A percentile compares a stretch with the other conserved stretches of the same genome.
Conservation (phyloP, 23 tunicate genomes). For the Trididemnum miniatum region DNA sequence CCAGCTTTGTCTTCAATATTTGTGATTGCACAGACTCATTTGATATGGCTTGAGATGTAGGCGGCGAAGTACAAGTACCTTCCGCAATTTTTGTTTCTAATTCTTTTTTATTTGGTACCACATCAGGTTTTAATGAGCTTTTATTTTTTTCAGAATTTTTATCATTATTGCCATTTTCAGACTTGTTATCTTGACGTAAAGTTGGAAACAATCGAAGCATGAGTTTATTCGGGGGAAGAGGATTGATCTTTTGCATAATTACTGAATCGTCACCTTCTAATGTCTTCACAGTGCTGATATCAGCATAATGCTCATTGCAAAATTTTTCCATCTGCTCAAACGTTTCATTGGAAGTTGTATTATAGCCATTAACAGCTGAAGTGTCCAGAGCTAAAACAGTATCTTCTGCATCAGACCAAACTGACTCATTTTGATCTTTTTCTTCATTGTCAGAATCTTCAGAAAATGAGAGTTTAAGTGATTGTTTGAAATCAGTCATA, state of each 20-base stretch:
- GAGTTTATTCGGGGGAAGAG: slow-evolving; percentile 63
- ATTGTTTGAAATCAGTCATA: neutral
- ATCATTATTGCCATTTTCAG: neutral
- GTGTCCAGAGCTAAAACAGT: slow-evolving; percentile 27
- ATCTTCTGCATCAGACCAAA: slow-evolving; percentile 68
- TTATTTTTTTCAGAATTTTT: neutral
- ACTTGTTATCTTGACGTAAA: slow-evolving; percentile 1
- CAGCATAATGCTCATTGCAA: slow-evolving; percentile 58
- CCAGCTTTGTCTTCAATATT: slow-evolving; percentile 59
- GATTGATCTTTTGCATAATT: slow-evolving; percentile 33
- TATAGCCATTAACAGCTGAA: slow-evolving; percentile 17
- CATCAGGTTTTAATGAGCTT: neutral
- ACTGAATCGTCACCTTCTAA: slow-evolving; percentile 34
- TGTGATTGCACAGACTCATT: slow-evolving; percentile 21
- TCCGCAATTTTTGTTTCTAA: neutral
- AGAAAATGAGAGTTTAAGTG: neutral
- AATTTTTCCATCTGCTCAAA: slow-evolving; percentile 81
- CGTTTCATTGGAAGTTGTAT: slow-evolving; percentile 76
- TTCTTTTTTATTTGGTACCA: neutral
- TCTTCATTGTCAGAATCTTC: neutral
- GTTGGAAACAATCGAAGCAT: slow-evolving; percentile 88
- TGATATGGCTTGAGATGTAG: neutral
- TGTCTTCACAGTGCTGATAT: slow-evolving; percentile 18
- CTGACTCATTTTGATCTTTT: slow-evolving; percentile 18
- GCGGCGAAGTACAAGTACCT: no score